A percentile compares a stretch with the other conserved stretches of the same genome.
phyloP scores from a whole-genome alignment of 2,797 vertebrate genomes.

The Eurystomus glaucurus region DNA sequence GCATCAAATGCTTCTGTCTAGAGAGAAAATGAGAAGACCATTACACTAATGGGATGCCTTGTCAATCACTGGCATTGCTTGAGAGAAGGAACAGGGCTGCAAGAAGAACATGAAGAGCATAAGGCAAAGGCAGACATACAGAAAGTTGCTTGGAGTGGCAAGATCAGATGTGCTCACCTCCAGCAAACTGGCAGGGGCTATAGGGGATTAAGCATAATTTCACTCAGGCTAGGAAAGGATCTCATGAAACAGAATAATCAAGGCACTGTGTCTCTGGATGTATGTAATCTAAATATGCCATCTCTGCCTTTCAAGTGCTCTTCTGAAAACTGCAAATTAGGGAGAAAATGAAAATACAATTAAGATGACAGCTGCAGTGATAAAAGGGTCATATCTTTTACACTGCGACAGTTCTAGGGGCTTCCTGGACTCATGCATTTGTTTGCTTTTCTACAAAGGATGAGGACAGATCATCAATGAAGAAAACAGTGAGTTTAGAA shows the following conservation, averaged over 20 bases:
- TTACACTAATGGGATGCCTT: not conserved
- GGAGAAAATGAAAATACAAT: constrained; percentile 21
- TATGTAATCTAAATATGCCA: constrained; percentile 44
- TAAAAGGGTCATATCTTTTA: constrained; percentile 4
- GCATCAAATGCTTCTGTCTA: not conserved
- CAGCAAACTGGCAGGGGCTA: not conserved
- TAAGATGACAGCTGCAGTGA: not conserved
- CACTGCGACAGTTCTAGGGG: not conserved
- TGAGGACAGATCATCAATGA: not conserved
- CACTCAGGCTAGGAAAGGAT: not conserved
- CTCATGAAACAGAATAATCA: constrained; percentile 8
- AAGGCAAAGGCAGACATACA: not conserved
- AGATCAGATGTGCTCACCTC: not conserved
- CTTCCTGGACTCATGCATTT: not conserved
- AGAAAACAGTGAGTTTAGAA: constrained; percentile 1
- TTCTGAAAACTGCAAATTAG: constrained; percentile 36
- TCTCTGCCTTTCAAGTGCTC: constrained; percentile 31
- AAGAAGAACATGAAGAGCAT: not conserved
- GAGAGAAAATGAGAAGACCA: not conserved
- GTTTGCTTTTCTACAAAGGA: not conserved
- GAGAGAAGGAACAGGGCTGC: not conserved
- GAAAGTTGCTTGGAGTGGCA: not conserved
- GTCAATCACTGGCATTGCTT: not conserved
- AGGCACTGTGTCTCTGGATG: not conserved
- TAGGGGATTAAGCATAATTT: not conserved